Percentiles rank a stretch among this genome's conserved stretches.
These are phyloP conservation scores for Staurois parvus DNA, from an alignment of 2,797 vertebrate genomes.

Conservation along the genomic window DNA sequence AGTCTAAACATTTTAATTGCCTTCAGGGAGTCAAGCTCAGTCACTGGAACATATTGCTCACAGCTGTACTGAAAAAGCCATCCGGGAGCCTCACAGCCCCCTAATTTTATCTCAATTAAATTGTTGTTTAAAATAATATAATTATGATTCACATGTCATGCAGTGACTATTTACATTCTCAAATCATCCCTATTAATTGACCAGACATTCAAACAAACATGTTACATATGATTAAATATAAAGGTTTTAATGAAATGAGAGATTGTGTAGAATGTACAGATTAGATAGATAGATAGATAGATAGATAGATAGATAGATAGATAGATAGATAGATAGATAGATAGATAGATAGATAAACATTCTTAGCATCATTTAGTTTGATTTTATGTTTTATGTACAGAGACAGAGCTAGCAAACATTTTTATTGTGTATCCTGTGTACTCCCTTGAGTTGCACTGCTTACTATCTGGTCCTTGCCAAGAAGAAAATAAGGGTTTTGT, in stretches of 20 bases:
- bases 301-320: too few relatives aligned
- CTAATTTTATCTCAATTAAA: conserved; percentile 72
- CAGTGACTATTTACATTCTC: conserved; percentile 50
- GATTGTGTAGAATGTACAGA: neutral
- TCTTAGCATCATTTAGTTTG: too few relatives aligned
- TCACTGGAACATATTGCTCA: conserved; percentile 70
- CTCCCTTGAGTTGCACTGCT: too few relatives aligned
- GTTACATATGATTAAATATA: neutral
- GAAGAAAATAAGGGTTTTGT: too few relatives aligned
- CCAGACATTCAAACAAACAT: conserved; percentile 40
- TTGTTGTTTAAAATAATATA: conserved; percentile 69
- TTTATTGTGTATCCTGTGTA: too few relatives aligned
- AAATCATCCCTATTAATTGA: conserved; percentile 64
- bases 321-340: too few relatives aligned
- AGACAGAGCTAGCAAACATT: too few relatives aligned
- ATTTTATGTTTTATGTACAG: too few relatives aligned
- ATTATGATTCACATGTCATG: conserved; percentile 69
- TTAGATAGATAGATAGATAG: too few relatives aligned
- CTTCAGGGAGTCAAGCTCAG: conserved; percentile 38
- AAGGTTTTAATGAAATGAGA: neutral
- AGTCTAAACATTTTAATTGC: conserved; percentile 64
- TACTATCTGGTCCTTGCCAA: too few relatives aligned
- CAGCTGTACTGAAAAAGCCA: conserved; percentile 70
- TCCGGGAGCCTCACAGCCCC: conserved; percentile 69
- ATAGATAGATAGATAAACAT: too few relatives aligned